Percentiles rank a stretch among this genome's conserved stretches.
Evolutionary conservation across 2,113 vertebrate species (phyloP).

Genomic region (Galemys pyrenaicus): DNA sequence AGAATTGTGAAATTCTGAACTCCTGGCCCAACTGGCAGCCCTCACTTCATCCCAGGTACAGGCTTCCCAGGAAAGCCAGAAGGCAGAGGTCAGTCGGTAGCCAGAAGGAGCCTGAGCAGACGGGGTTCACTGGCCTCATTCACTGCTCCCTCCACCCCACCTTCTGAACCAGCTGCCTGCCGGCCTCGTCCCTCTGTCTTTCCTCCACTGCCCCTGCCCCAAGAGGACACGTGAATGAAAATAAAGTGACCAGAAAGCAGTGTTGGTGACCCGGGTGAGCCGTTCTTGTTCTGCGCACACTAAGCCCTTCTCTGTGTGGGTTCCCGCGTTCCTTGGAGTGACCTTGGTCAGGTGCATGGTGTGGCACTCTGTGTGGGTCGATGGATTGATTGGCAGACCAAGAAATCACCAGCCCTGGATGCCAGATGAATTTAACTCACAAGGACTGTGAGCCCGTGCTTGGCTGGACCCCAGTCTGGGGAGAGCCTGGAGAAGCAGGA

Average conservation of each 20-base stretch:
- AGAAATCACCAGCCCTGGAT: slow-evolving; percentile 27
- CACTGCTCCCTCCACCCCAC: background rate
- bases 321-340: background rate
- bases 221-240: background rate
- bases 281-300: background rate
- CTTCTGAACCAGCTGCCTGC: background rate
- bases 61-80: background rate
- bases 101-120: background rate
- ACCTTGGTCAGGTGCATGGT: background rate
- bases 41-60: background rate
- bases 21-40: background rate
- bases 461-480: background rate
- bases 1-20: slow-evolving; percentile 36
- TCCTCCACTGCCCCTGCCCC: background rate
- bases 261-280: background rate
- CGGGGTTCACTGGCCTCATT: background rate
- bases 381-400: background rate
- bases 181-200: background rate
- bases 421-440: background rate
- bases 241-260: background rate
- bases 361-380: background rate
- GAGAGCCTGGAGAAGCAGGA: background rate
- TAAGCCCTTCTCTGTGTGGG: background rate
- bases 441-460: background rate
- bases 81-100: background rate